Evolutionary conservation across 2,888 invertebrate species (phyloP).

Genomic region (Acleris cristana): DNA sequence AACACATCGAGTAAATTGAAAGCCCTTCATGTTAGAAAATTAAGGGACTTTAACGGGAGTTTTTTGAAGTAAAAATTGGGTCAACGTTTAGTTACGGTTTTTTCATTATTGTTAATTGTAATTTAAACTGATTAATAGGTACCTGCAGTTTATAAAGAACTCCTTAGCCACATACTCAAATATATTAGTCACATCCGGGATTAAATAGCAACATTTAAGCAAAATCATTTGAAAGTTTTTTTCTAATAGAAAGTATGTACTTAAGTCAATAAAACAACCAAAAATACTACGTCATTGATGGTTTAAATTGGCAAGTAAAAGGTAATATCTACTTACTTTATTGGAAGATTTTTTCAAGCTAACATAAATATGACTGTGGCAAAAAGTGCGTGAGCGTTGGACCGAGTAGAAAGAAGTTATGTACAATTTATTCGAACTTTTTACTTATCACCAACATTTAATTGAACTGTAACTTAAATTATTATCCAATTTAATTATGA

Average conservation of each 20-base stretch:
- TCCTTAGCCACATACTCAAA: too few species aligned
- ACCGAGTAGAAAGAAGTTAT: slow-evolving; percentile 60
- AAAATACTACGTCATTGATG: not conserved
- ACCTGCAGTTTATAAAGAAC: not conserved
- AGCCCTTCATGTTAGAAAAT: slow-evolving; percentile 61
- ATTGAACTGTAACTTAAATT: slow-evolving; percentile 50
- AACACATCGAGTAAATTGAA: slow-evolving; percentile 70
- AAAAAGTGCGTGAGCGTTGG: slow-evolving; percentile 65
- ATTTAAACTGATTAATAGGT: slow-evolving; percentile 4
- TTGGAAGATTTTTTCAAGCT: not conserved
- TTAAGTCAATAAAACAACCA: too few species aligned
- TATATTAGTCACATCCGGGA: too few species aligned
- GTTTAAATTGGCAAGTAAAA: not conserved
- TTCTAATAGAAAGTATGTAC: too few species aligned
- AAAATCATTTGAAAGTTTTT: too few species aligned
- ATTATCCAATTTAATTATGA: too few species aligned
- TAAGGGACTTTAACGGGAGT: slow-evolving; percentile 44
- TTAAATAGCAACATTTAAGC: too few species aligned
- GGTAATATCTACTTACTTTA: not conserved
- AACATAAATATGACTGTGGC: slow-evolving; percentile 11
- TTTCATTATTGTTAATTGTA: slow-evolving; percentile 19
- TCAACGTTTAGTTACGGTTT: slow-evolving; percentile 46
- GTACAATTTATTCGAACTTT: slow-evolving; percentile 63
- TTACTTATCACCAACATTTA: slow-evolving; percentile 61
- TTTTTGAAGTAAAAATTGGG: slow-evolving; percentile 46